Base-by-base conservation (phyloP, 2,113 vertebrate species). In the Brachypteracias leptosomus region DNA sequence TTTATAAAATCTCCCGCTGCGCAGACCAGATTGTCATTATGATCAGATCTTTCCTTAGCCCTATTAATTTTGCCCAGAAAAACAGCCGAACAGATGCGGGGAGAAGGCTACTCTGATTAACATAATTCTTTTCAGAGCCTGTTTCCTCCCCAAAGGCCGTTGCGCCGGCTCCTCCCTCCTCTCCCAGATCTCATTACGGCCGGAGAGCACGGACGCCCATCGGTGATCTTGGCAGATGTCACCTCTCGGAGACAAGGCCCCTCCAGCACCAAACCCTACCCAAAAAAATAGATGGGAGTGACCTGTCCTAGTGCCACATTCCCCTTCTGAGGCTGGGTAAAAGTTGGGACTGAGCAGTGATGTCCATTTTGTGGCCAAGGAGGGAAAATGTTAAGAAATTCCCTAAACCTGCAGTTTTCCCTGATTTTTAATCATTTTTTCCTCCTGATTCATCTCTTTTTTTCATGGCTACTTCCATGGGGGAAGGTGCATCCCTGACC, bases 61-160 rank as follows among this genome's bases (percentile, higher is more conserved):
- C 97, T 90, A 96, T 97, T 98, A 98, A 98, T 98, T 98, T 97
- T 97, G 96, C 96, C 96, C 87, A 29, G 97, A 97, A 97, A 96
- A 98, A 94, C 97, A 98, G 97, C 97, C 54, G 90, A 98, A 83
- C 98, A 98, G 98, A 97, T 97, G 98, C 89, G 33, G 97, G 96
- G 96, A 97, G 97, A 97, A 96, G 98, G 97, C 97, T 90, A 81
- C 96, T 97, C 97, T 95, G 96, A 96, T 98, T 96, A 95, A 62
- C 98, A 96, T 89, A 77, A 92, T 96, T 97, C 98, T 79, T 95
- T 92, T 92, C 97, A 88, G 89, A 98, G 97, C 86, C 97, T 79
- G 61, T 71, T 79, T 72, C 96, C 92, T 98, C 97, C 97, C 98
- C 68, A 28, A 96, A 92, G 98, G 98, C 97, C 95, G 52, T 90